phyloP scores from a whole-genome alignment of 2,113 vertebrate species.

The Romanogobio albipinnatus region DNA sequence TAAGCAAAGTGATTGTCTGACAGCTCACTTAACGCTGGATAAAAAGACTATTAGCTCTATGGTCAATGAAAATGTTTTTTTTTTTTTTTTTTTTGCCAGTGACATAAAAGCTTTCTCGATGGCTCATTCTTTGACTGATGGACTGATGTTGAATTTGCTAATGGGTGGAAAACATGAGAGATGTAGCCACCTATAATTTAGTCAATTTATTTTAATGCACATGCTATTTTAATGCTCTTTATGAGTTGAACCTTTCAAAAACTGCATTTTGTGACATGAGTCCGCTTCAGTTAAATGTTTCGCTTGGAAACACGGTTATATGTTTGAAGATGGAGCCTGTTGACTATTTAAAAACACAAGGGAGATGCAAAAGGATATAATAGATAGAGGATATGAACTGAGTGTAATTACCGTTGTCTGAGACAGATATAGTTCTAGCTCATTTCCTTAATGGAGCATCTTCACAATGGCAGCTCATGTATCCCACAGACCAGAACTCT shows the following conservation, averaged over 20 bases:
- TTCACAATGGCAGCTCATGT: constrained; percentile 37
- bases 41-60: constrained; percentile 29
- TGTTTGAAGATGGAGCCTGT: constrained; percentile 5
- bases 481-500: constrained; percentile 30
- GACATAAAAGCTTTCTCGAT: constrained; percentile 17
- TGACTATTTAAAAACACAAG: constrained; percentile 34
- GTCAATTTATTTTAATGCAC: constrained; percentile 24
- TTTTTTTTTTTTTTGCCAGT: too few relatives aligned
- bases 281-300: background rate
- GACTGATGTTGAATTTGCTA: constrained; percentile 23
- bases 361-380: constrained; percentile 3
- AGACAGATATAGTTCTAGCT: constrained; percentile 40
- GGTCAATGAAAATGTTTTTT: constrained; percentile 4
- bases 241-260: constrained; percentile 4
- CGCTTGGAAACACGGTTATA: background rate
- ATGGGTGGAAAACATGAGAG: constrained; percentile 6
- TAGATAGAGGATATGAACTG: constrained; percentile 20
- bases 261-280: background rate
- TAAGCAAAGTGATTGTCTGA: constrained; percentile 49
- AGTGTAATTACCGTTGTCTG: constrained; percentile 25
- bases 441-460: constrained; percentile 44
- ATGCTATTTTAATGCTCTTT: constrained; percentile 21
- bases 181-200: constrained; percentile 12
- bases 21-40: constrained; percentile 34
- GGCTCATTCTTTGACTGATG: background rate